These are phyloP conservation scores for Lampris incognitus DNA, from an alignment of 2,113 vertebrate species.

Conservation along the genomic window DNA sequence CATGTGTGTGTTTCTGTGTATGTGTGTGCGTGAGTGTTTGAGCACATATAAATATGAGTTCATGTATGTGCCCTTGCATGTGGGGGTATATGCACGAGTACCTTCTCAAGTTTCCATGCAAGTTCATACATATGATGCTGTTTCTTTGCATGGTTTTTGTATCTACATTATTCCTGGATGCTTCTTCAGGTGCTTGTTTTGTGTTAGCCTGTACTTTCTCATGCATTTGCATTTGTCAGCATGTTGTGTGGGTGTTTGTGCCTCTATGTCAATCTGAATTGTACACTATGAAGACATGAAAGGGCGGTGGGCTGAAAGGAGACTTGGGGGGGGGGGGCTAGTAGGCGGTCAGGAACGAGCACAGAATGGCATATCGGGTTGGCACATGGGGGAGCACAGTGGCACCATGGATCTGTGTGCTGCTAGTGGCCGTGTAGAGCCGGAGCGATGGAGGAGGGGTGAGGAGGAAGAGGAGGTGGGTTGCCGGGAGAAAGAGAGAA, in stretches of 20 bases:
- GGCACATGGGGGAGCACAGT: neutral
- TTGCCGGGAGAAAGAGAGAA: conserved; percentile 1
- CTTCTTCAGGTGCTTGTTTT: neutral
- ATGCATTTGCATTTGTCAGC: neutral
- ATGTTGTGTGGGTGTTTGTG: neutral
- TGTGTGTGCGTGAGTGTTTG: neutral
- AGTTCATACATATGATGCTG: no score
- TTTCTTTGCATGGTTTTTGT: neutral
- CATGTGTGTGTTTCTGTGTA: conserved; percentile 1
- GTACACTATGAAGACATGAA: neutral
- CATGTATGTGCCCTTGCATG: neutral
- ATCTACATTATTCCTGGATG: neutral
- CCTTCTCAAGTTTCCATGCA: no score
- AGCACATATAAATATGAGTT: neutral
- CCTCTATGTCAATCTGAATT: neutral
- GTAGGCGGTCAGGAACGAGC: conserved; percentile 11
- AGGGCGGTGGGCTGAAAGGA: no score
- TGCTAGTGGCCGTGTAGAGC: conserved; percentile 11
- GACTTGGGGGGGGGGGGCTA: neutral
- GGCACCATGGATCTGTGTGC: no score
- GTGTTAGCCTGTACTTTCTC: no score
- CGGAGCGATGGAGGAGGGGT: neutral
- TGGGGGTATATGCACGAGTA: neutral
- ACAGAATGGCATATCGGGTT: conserved; percentile 3
- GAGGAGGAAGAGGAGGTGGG: no score